phyloP scores from a whole-genome alignment of 2,113 vertebrate genomes.

The Ardeotis arabs region DNA sequence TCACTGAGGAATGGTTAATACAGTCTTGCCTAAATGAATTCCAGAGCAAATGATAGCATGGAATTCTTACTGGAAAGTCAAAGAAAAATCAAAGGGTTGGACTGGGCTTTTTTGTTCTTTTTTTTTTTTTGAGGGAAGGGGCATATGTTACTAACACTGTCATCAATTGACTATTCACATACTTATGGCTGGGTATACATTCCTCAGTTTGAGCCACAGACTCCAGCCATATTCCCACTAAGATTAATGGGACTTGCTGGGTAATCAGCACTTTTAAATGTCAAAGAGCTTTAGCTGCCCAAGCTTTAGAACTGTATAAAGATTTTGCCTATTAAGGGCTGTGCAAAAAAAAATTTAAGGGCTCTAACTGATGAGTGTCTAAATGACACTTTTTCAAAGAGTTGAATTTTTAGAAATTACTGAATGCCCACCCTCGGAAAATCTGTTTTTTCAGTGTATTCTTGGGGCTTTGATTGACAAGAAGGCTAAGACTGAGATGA shows the following conservation, averaged over 20 bases:
- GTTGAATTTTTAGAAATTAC: background rate
- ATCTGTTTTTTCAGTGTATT: constrained; percentile 47
- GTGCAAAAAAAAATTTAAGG: background rate
- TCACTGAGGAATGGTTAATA: background rate
- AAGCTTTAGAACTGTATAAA: background rate
- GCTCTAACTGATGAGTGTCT: background rate
- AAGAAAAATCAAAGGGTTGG: background rate
- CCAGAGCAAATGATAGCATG: background rate
- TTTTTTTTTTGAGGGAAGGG: rapidly evolving
- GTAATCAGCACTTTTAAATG: background rate
- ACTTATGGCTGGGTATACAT: background rate
- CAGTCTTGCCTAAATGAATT: background rate
- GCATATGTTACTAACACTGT: background rate
- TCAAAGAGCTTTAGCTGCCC: background rate
- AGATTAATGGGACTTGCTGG: background rate
- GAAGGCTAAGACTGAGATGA: background rate
- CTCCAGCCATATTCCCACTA: background rate
- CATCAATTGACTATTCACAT: background rate
- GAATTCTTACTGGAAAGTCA: background rate
- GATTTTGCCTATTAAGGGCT: background rate
- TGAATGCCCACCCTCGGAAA: constrained; percentile 41
- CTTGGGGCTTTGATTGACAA: constrained; percentile 58
- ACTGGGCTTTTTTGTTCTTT: rapidly evolving
- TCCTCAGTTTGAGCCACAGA: background rate
- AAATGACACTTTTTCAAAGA: background rate